phyloP scores from a whole-genome alignment of 2,797 vertebrate genomes.

The Acanthiza pusilla region DNA sequence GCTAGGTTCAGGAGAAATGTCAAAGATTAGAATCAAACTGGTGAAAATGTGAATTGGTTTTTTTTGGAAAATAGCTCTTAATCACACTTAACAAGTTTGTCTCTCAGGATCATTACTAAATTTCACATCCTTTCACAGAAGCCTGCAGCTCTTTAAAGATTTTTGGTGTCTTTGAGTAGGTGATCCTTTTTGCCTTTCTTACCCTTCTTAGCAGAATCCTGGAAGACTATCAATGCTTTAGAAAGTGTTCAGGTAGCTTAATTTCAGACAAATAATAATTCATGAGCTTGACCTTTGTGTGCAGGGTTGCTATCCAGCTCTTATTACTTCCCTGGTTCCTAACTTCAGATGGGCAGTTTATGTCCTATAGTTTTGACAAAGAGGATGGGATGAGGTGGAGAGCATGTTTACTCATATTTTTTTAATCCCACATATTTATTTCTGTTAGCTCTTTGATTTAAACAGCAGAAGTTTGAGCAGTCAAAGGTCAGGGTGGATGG shows the following conservation, averaged over 20 bases:
- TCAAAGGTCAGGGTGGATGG: constrained; percentile 22
- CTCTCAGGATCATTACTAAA: background rate
- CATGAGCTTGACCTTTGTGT: background rate
- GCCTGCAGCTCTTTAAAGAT: background rate
- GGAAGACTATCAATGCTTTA: background rate
- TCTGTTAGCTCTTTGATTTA: constrained; percentile 52
- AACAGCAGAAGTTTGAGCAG: constrained; percentile 25
- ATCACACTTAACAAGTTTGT: background rate
- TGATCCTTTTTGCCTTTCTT: background rate
- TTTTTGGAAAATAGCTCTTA: background rate
- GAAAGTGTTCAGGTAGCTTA: background rate
- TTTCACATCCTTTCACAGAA: background rate
- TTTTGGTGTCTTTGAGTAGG: background rate
- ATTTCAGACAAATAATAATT: background rate
- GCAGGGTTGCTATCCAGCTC: background rate
- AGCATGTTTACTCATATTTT: background rate
- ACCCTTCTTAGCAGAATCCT: background rate
- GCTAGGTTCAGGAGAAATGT: background rate
- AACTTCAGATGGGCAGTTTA: background rate
- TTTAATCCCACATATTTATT: constrained; percentile 5
- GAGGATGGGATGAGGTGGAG: background rate
- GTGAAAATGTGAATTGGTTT: background rate
- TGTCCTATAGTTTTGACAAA: background rate
- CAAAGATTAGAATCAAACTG: background rate
- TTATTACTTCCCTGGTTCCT: background rate